phyloP scores from a whole-genome alignment of 2,797 vertebrate genomes.

The Pogonophryne albipinna region DNA sequence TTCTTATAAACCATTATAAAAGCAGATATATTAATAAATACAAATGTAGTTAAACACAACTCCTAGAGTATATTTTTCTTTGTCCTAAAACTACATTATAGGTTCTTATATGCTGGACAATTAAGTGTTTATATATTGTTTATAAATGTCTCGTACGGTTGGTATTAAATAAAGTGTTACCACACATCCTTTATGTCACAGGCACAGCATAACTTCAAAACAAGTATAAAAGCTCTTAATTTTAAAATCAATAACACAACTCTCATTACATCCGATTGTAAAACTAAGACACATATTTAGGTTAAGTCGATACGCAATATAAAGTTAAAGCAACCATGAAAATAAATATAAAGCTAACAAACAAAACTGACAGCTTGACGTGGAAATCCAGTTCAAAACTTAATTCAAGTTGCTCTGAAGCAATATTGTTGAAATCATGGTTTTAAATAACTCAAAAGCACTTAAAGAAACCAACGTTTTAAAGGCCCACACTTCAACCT shows the following conservation, averaged over 20 bases:
- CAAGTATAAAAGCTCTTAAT: not conserved
- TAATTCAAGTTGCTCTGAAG: conserved; percentile 1
- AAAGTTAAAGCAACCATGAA: conserved; percentile 2
- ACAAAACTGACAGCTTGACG: not conserved
- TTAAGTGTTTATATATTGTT: not conserved
- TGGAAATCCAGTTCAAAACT: conserved; percentile 26
- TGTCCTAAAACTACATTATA: not conserved
- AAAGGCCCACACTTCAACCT: too few relatives aligned
- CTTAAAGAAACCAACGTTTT: too few relatives aligned
- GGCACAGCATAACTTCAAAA: not conserved
- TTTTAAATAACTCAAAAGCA: conserved; percentile 2
- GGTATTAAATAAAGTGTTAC: not conserved
- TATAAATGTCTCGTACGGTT: not conserved
- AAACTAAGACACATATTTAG: conserved; percentile 21
- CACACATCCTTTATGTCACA: not conserved
- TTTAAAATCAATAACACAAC: conserved; percentile 2
- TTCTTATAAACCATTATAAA: not conserved
- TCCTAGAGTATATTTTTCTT: not conserved
- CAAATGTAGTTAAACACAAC: not conserved
- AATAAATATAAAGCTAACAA: not conserved
- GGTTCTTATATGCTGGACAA: conserved; percentile 1
- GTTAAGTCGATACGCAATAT: not conserved
- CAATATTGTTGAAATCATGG: not conserved
- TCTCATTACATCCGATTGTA: not conserved
- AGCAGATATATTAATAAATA: not conserved